phyloP scores from a whole-genome alignment of 2,113 vertebrate genomes.

The Etheostoma spectabile region DNA sequence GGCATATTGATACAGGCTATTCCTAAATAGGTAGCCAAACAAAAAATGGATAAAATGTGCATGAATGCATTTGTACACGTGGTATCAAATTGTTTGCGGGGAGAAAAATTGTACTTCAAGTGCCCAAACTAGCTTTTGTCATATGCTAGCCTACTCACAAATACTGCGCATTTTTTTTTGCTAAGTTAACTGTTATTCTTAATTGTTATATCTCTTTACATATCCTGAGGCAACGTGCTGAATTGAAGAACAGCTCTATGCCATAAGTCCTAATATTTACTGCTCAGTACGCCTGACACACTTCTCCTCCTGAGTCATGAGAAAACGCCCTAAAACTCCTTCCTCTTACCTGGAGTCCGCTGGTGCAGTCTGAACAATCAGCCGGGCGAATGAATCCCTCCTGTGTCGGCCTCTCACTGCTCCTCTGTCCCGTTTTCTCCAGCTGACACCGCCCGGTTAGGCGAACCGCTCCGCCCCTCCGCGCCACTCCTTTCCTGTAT shows the following conservation, averaged over 20 bases:
- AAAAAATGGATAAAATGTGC: neutral
- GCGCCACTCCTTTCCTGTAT: slow-evolving; percentile 4
- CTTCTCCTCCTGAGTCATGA: neutral
- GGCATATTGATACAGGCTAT: no score
- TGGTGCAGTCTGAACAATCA: neutral
- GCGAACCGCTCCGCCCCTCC: slow-evolving; percentile 45
- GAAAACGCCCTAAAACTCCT: slow-evolving; percentile 33
- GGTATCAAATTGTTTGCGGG: neutral
- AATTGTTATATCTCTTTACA: neutral
- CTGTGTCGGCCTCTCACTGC: slow-evolving; percentile 12
- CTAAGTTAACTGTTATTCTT: neutral
- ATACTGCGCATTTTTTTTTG: neutral
- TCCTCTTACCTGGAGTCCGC: slow-evolving; percentile 66
- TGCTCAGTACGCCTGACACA: neutral
- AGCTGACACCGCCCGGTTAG: slow-evolving; percentile 51
- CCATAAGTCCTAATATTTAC: neutral
- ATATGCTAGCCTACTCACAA: neutral
- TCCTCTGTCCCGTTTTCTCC: slow-evolving; percentile 52
- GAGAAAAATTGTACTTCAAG: neutral
- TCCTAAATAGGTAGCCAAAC: neutral
- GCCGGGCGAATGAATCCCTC: neutral
- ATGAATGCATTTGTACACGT: neutral
- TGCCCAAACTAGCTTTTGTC: neutral
- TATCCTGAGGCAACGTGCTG: neutral
- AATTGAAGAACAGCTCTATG: neutral